Evolutionary conservation across 2,113 vertebrate species (phyloP), one percentile per base, ranked within the genome.

Genomic region (Coreoperca whiteheadi): DNA sequence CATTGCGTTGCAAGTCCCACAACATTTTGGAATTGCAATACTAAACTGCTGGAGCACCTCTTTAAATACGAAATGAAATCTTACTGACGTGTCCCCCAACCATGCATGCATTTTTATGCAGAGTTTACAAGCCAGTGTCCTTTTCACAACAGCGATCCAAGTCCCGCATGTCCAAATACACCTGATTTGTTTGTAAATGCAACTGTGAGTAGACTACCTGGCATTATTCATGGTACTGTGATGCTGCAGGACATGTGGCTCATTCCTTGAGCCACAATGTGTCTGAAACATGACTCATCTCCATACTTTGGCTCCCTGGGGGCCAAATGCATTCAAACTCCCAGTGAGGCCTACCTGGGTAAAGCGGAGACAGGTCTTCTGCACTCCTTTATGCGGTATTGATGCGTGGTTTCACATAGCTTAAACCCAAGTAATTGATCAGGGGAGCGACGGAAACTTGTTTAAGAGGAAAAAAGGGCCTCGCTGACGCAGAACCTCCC

Each of bases 371-470:
- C 77, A 73, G 59, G 23, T 77, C 57, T 83, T 43, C 54, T 69
- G 23, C 70, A 41, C 34, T 15, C 51, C 69, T 84, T 82, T 81
- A 79, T 64, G 86, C 67, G 74, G 68, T 59, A 87, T 54, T 86
- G 82, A 82, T 82, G 60, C 4, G 2, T 12, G 21, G 41, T 39
- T 66, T 70, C 67, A 85, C 66, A 57, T 4, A 77, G 56, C 60
- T 72, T 79, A 77, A 79, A 74, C 77, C 50, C 14, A 56, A 82
- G 20, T 57, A 81, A 79, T 70, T 87, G 86, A 93, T 92, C 83
- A 84, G 48, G 57, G 41, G 37, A 89, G 77, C 39, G 9, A 51
- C 54, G 16, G 81, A 88, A 83, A 74, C 69, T 16, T 82, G 82
- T 87, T 85, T 61, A 60, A 74, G 74, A 80, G 81, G 18, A 77